phyloP scores from a whole-genome alignment of 2,113 vertebrate genomes.

The Microtus richardsoni region DNA sequence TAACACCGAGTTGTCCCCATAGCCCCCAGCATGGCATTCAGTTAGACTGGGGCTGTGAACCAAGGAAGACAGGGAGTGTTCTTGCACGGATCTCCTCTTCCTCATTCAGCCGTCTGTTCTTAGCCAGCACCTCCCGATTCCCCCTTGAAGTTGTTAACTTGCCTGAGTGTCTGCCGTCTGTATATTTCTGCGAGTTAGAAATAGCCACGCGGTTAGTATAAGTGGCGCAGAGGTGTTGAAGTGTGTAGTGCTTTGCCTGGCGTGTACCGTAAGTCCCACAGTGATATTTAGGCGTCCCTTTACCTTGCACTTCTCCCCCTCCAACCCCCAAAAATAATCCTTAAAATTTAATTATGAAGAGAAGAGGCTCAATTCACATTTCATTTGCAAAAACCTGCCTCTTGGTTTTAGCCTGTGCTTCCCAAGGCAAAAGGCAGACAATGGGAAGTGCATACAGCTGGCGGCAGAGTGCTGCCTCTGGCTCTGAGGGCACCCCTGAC shows the following conservation, averaged over 20 bases:
- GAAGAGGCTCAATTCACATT: neutral
- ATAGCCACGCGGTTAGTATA: neutral
- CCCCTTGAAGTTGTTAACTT: neutral
- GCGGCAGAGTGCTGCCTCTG: neutral
- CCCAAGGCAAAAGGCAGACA: neutral
- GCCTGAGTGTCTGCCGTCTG: neutral
- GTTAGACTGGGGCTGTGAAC: neutral
- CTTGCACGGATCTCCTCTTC: neutral
- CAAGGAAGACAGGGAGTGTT: neutral
- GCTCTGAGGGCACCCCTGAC: neutral
- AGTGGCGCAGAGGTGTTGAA: neutral
- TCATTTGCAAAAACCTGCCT: constrained; percentile 9
- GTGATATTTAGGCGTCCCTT: neutral
- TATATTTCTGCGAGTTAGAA: neutral
- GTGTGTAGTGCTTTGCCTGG: neutral
- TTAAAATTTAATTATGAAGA: constrained; percentile 27
- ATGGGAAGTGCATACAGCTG: neutral
- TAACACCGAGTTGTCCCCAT: neutral
- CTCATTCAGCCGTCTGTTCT: neutral
- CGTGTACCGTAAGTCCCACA: neutral
- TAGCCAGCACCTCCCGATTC: neutral
- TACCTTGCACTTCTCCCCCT: no score
- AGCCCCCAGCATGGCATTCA: neutral
- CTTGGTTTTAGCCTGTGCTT: neutral
- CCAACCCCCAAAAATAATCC: neutral